A percentile compares a stretch with the other conserved stretches of the same genome.
Evolutionary conservation across 1,140 invertebrate species (phyloP).

Genomic region (Maniola jurtina): DNA sequence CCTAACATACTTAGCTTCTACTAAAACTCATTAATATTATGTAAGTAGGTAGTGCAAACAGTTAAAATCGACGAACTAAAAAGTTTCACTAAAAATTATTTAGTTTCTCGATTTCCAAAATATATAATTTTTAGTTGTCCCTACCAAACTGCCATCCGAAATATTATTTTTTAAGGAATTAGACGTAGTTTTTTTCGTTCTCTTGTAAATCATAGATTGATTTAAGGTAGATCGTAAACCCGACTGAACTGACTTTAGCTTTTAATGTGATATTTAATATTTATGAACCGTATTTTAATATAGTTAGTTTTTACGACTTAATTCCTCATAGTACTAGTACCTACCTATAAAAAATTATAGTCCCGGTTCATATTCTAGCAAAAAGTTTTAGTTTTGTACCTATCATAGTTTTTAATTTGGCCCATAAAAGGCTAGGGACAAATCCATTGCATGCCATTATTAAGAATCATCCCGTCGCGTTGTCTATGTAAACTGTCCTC

Average conservation of each 20-base stretch:
- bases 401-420: background rate
- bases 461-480: no score
- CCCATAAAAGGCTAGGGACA: background rate
- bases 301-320: slow-evolving; percentile 52
- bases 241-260: slow-evolving; percentile 74
- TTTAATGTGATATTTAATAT: slow-evolving; percentile 76
- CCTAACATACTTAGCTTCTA: no score
- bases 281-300: slow-evolving; percentile 60
- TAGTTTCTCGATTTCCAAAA: background rate
- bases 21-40: no score
- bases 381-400: background rate
- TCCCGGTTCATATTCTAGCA: slow-evolving; percentile 33
- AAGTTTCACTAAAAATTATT: no score
- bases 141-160: background rate
- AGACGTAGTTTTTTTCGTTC: slow-evolving; percentile 23
- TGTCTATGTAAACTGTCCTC: no score
- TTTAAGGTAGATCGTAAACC: slow-evolving; percentile 57
- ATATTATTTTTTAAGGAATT: background rate
- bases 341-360: slow-evolving; percentile 12
- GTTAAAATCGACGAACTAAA: no score
- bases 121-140: background rate
- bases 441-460: no score
- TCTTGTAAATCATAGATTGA: slow-evolving; percentile 38
- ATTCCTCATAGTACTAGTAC: slow-evolving; percentile 34
- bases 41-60: no score